phyloP scores from a whole-genome alignment of 2,113 vertebrate species.

The Microtus oregoni region DNA sequence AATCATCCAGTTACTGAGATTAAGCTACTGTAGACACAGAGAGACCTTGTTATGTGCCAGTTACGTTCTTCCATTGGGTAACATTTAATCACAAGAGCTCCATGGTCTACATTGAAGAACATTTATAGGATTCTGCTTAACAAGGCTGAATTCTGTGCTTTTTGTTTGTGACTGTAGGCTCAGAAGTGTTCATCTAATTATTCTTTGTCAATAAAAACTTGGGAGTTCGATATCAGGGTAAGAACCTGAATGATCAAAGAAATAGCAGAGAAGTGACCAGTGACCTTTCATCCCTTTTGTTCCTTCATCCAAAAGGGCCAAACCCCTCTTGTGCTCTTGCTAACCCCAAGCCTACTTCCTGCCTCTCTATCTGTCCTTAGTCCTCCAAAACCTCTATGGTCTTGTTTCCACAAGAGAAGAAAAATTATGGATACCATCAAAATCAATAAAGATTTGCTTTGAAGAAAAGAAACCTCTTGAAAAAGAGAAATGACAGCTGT shows the following conservation, averaged over 20 bases:
- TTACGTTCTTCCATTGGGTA: neutral
- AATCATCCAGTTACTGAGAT: neutral
- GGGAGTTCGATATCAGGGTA: neutral
- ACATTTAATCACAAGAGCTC: neutral
- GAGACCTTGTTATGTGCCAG: neutral
- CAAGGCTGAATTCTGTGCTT: neutral
- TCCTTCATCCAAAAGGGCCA: neutral
- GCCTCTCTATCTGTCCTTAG: neutral
- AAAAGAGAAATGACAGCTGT: too few species aligned
- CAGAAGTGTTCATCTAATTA: neutral
- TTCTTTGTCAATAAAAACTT: neutral
- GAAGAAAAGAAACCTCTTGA: too few species aligned
- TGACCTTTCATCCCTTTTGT: neutral
- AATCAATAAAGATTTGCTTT: too few species aligned
- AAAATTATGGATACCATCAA: too few species aligned
- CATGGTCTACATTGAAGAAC: neutral
- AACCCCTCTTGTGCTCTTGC: neutral
- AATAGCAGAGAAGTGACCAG: neutral
- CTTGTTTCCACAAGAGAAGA: too few species aligned
- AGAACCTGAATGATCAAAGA: neutral
- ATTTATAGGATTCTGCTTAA: neutral
- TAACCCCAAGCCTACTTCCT: neutral
- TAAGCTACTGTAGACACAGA: neutral
- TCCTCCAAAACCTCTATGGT: neutral
- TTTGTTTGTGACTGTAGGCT: neutral